Percentiles rank a stretch among this genome's conserved stretches.
phyloP scores from a whole-genome alignment of 2,888 invertebrate genomes.

The Chouioia cunea region DNA sequence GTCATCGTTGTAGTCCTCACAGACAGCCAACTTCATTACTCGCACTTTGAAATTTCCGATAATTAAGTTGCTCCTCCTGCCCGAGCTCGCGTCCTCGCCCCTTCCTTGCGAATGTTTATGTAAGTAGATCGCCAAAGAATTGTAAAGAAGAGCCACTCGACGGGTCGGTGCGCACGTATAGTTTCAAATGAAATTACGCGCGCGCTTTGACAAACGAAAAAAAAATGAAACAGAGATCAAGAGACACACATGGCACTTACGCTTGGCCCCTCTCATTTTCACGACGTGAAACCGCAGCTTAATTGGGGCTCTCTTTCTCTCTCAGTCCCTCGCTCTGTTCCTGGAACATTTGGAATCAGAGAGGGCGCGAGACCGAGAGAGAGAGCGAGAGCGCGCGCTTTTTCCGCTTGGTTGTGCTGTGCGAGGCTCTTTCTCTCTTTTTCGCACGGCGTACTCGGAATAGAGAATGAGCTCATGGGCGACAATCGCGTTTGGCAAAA shows the following conservation, averaged over 20 bases:
- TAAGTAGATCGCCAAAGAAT: constrained; percentile 41
- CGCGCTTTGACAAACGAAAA: constrained; percentile 4
- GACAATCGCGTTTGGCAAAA: constrained; percentile 43
- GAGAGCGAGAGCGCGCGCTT: constrained; percentile 5
- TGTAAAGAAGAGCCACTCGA: constrained; percentile 39
- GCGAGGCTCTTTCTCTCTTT: neutral
- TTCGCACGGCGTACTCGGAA: constrained; percentile 4
- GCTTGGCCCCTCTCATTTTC: constrained; percentile 47
- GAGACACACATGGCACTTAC: neutral
- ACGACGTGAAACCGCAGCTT: constrained; percentile 48
- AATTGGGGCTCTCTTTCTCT: constrained; percentile 45
- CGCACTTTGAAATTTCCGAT: constrained; percentile 47
- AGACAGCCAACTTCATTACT: constrained; percentile 36
- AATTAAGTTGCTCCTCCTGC: constrained; percentile 38
- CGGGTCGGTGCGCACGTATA: constrained; percentile 28
- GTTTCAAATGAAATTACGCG: constrained; percentile 42
- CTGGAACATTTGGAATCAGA: too few species aligned
- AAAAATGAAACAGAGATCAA: constrained; percentile 19
- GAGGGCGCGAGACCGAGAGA: neutral
- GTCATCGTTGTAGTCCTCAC: neutral
- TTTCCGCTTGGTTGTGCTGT: constrained; percentile 6
- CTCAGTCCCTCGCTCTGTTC: neutral
- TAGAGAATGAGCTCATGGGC: constrained; percentile 21
- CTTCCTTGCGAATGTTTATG: constrained; percentile 42
- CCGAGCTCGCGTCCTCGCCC: too few species aligned